phyloP scores from a whole-genome alignment of 2,113 vertebrate genomes.

The Irena cyanogastra region DNA sequence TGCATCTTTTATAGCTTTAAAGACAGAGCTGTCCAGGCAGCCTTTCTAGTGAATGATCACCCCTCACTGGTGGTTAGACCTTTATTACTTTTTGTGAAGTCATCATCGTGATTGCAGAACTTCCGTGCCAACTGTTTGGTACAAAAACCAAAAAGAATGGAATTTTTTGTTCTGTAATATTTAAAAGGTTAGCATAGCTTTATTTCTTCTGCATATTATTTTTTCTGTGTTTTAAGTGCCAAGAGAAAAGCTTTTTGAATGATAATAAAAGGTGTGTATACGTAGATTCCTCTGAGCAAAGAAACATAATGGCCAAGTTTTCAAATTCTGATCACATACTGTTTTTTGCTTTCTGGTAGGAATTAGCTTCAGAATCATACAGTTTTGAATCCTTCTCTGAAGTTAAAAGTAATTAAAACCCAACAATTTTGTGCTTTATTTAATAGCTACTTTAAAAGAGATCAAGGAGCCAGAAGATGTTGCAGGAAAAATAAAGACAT shows the following conservation, averaged over 20 bases:
- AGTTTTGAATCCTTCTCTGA: not conserved
- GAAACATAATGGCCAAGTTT: not conserved
- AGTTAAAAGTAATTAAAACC: not conserved
- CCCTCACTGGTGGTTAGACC: not conserved
- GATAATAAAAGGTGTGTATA: not conserved
- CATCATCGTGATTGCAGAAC: not conserved
- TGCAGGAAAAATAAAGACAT: not conserved
- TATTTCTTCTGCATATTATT: not conserved
- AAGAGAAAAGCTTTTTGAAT: not conserved
- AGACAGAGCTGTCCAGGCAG: not conserved
- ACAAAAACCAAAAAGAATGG: not conserved
- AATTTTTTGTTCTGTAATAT: not conserved
- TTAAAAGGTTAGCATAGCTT: not conserved
- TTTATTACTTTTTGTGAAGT: not conserved
- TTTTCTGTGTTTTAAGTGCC: not conserved
- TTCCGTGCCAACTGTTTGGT: not conserved
- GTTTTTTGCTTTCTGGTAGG: not conserved
- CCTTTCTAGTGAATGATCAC: not conserved
- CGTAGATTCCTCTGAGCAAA: not conserved
- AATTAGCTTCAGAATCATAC: not conserved
- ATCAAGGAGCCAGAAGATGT: not conserved
- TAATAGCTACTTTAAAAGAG: not conserved
- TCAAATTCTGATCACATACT: not conserved
- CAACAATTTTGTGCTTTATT: not conserved
- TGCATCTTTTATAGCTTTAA: not conserved